phyloP scores from a whole-genome alignment of 2,113 vertebrate species.

The Ageneiosus marmoratus region DNA sequence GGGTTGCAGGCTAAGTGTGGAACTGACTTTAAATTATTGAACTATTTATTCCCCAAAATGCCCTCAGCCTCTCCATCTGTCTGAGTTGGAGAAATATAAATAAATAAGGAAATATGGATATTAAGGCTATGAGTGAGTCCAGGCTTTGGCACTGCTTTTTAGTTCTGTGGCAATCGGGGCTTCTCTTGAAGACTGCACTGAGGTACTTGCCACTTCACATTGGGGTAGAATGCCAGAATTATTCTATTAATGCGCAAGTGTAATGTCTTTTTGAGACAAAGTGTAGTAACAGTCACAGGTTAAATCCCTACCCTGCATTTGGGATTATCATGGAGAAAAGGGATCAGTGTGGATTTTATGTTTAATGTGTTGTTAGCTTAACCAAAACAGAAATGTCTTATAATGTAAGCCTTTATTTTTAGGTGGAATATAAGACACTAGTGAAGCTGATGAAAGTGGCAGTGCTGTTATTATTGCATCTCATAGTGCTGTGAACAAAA shows the following conservation, averaged over 20 bases:
- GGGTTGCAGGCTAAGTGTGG: constrained; percentile 49
- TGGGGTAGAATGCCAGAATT: background rate
- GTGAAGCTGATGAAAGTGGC: background rate
- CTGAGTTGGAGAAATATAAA: constrained; percentile 52
- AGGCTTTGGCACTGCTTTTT: constrained; percentile 47
- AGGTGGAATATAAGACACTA: background rate
- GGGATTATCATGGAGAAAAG: background rate
- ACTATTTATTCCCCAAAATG: constrained; percentile 54
- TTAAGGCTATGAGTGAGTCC: constrained; percentile 36
- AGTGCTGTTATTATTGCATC: background rate
- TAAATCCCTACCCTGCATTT: background rate
- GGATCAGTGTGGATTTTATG: background rate
- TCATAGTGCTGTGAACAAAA: background rate
- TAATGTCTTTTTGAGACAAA: background rate
- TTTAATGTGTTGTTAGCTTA: background rate
- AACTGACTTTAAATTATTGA: constrained; percentile 63
- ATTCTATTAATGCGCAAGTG: background rate
- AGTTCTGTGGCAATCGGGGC: background rate
- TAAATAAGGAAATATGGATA: constrained; percentile 52
- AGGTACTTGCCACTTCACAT: constrained; percentile 5
- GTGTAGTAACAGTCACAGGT: background rate
- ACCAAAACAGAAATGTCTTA: background rate
- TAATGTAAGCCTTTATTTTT: background rate
- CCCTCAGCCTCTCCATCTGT: constrained; percentile 57
- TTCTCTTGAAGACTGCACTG: constrained; percentile 10